Evolutionary conservation across 35 echinoderm and acorn worm species (phyloP).

Genomic region (Acanthaster planci): DNA sequence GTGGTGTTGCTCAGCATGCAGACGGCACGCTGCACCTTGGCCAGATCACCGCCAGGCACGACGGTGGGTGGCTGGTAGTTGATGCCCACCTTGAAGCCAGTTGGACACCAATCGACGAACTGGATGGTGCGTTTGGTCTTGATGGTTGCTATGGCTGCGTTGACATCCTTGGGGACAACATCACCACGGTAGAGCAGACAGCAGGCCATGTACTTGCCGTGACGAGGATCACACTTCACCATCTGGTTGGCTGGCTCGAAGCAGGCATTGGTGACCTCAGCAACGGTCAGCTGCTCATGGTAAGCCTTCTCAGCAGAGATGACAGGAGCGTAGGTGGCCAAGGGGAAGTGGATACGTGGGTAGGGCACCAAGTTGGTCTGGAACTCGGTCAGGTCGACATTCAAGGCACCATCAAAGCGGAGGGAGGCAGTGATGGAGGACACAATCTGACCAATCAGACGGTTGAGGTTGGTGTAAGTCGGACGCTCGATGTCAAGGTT

Average conservation of each 20-base stretch:
- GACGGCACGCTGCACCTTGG: constrained; percentile 88
- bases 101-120: constrained; percentile 98
- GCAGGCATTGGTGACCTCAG: constrained; percentile 88
- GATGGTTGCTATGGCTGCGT: constrained; percentile 89
- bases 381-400: constrained; percentile 66
- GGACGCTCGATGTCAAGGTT: constrained; percentile 66
- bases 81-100: constrained; percentile 88
- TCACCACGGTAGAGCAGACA: constrained; percentile 86
- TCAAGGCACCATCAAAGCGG: constrained; percentile 50
- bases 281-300: constrained; percentile 86
- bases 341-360: constrained; percentile 79
- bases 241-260: constrained; percentile 96
- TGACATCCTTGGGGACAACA: constrained; percentile 93
- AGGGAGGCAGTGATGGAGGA: constrained; percentile 73
- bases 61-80: constrained; percentile 82
- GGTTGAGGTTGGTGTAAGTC: constrained; percentile 73
- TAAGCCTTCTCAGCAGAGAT: constrained; percentile 96
- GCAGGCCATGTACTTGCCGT: constrained; percentile 95
- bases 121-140: constrained; percentile 99
- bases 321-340: constrained; percentile 75
- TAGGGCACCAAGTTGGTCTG: constrained; percentile 84
- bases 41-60: constrained; percentile 89
- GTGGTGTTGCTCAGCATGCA: constrained; percentile 95
- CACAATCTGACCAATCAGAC: constrained; percentile 65
- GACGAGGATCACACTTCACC: constrained; percentile 89